These are phyloP conservation scores for Ephestia elutella DNA, from an alignment of 1,140 invertebrate genomes.

Conservation along the genomic window DNA sequence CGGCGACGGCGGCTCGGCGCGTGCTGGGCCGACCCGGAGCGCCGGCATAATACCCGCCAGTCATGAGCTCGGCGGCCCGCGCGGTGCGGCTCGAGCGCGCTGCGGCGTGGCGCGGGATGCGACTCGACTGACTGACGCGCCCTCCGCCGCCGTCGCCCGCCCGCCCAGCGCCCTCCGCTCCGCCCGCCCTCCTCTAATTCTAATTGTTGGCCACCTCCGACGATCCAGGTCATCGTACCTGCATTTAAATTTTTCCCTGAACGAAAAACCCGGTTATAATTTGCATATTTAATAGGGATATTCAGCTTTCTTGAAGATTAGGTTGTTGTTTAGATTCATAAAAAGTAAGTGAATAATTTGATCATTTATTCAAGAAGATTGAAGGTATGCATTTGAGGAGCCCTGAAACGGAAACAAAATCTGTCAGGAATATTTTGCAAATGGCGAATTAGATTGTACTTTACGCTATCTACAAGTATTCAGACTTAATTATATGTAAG, in stretches of 20 bases:
- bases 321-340: conserved; percentile 28
- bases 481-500: neutral
- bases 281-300: conserved; percentile 50
- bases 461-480: neutral
- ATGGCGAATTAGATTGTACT: conserved; percentile 11
- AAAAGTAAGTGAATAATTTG: conserved; percentile 38
- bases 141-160: conserved; percentile 17
- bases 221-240: conserved; percentile 62
- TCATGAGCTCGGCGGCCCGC: conserved; percentile 21
- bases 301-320: conserved; percentile 39
- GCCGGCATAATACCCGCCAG: conserved; percentile 57
- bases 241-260: conserved; percentile 45
- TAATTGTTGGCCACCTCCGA: conserved; percentile 62
- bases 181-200: conserved; percentile 53
- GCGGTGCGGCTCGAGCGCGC: conserved; percentile 26
- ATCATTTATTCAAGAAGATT: conserved; percentile 27
- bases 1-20: conserved; percentile 43
- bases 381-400: neutral
- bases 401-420: conserved; percentile 10
- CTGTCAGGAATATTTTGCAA: neutral
- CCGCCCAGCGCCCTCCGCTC: conserved; percentile 14
- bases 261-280: conserved; percentile 38
- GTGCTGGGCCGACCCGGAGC: conserved; percentile 46
- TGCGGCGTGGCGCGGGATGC: conserved; percentile 28
- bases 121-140: conserved; percentile 34